phyloP scores from a whole-genome alignment of 2,797 vertebrate species.

The Gephyroberyx darwinii region DNA sequence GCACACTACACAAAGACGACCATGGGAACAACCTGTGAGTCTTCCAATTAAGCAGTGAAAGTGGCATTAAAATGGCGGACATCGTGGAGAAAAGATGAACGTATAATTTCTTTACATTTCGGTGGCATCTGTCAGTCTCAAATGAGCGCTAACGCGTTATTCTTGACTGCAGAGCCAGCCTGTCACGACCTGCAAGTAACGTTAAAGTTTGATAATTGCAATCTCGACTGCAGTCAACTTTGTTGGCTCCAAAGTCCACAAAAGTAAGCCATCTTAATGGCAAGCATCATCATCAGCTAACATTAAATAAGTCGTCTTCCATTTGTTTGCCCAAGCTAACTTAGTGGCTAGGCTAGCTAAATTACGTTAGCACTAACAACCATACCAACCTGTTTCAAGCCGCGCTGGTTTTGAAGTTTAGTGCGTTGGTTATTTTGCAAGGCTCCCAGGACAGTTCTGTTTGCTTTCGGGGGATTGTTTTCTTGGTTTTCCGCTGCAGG shows the following conservation, averaged over 20 bases:
- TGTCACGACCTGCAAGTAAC: fast-evolving
- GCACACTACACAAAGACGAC: too few species aligned
- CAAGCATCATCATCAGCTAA: neutral
- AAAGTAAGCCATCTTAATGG: neutral
- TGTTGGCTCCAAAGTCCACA: conserved; percentile 43
- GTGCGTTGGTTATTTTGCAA: conserved; percentile 82
- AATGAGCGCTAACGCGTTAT: neutral
- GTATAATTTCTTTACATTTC: too few species aligned
- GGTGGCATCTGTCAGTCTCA: neutral
- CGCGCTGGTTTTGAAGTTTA: conserved; percentile 74
- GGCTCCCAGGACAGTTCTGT: conserved; percentile 83
- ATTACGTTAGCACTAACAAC: conserved; percentile 10
- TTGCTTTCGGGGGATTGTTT: conserved; percentile 81
- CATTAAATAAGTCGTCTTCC: neutral
- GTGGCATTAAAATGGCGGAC: conserved; percentile 73
- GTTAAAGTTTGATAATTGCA: fast-evolving
- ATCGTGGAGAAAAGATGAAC: neutral
- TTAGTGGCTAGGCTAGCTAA: neutral
- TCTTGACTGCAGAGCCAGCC: fast-evolving
- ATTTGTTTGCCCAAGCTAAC: neutral
- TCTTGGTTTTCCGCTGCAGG: conserved; percentile 85
- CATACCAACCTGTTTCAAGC: conserved; percentile 77
- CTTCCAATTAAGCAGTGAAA: neutral
- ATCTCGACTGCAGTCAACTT: fast-evolving
- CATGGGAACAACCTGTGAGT: neutral